These are phyloP conservation scores for Nesoenas mayeri DNA, from an alignment of 2,113 vertebrate genomes.

Conservation along the genomic window DNA sequence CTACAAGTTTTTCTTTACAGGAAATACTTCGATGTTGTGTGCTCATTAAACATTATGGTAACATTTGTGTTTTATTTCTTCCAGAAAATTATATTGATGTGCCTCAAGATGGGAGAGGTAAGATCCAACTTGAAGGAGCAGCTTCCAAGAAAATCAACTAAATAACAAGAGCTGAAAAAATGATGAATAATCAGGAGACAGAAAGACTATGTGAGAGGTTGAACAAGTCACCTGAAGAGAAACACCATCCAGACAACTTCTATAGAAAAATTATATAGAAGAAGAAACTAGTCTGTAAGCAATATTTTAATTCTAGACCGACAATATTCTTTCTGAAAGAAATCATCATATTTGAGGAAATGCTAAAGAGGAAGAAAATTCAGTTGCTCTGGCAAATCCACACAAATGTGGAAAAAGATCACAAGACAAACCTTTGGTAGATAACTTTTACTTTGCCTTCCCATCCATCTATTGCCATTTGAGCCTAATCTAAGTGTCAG, in stretches of 20 bases:
- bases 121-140: conserved; percentile 26
- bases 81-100: conserved; percentile 67
- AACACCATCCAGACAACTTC: not conserved
- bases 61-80: conserved; percentile 40
- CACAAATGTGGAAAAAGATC: not conserved
- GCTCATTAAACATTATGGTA: not conserved
- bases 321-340: conserved; percentile 24
- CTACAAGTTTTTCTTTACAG: not conserved
- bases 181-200: not conserved
- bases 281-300: conserved; percentile 60
- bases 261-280: not conserved
- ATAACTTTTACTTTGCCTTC: conserved; percentile 50
- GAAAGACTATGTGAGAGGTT: not conserved
- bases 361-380: not conserved
- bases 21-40: not conserved
- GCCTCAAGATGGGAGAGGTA: conserved; percentile 77
- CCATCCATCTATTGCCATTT: conserved; percentile 47
- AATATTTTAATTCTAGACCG: conserved; percentile 69
- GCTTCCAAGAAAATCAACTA: conserved; percentile 39
- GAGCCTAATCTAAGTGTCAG: conserved; percentile 62
- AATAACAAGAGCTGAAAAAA: not conserved
- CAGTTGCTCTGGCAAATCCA: conserved; percentile 23
- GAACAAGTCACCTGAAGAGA: not conserved
- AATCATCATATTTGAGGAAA: not conserved
- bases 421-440: conserved; percentile 4